Base-by-base conservation (phyloP, 1,140 invertebrate species). In the Orchestia grillus region DNA sequence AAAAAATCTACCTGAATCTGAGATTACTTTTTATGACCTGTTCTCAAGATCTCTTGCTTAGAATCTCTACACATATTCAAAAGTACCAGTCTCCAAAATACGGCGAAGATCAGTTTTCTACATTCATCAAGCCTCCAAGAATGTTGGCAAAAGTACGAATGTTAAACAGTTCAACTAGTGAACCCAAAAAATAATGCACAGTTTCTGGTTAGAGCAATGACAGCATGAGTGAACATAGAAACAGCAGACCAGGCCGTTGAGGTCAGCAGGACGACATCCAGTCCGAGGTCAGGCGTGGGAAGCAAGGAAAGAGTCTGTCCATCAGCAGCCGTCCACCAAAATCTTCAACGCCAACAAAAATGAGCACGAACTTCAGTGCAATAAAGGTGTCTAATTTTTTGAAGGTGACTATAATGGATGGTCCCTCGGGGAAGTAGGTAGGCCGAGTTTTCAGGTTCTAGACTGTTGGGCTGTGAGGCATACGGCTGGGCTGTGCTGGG, bases 341-440 rank as follows among this genome's bases (percentile, higher is more conserved):
- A 90, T 44, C 41, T 41, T 28, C 6, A 28, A 90, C 88, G 88
- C 88, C 41, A 90, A 90, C 87, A 87, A 90, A 90, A 90, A 90
- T 77, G 88, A 23, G 0, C 88, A 90, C 88, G 88, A 90, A 90
- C 88, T 90, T 90, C 88, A 90, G 41, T 11, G 41, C 41, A 90
- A 90, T 41, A 90, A 90, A 90, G 41, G 42, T 28, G n/a, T 41
- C n/a, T 90, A 42, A 90, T 90, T 90, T 90, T 90, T 90, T 42
- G 41, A 41, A 42, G 88, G 41, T 44, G n/a, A 44, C 88, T 42
- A 90, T 90, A 42, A 90, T 90, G 41, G 88, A 90, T 90, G 88
- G n/a, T 90, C 88, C 4, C 43, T 90, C 15, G 43, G 43, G 88
- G 88, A 90, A 44, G 88, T 44, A 44, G 62, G 62, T 28, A 77